phyloP scores from a whole-genome alignment of 2,113 vertebrate genomes.

The Panurus biarmicus region DNA sequence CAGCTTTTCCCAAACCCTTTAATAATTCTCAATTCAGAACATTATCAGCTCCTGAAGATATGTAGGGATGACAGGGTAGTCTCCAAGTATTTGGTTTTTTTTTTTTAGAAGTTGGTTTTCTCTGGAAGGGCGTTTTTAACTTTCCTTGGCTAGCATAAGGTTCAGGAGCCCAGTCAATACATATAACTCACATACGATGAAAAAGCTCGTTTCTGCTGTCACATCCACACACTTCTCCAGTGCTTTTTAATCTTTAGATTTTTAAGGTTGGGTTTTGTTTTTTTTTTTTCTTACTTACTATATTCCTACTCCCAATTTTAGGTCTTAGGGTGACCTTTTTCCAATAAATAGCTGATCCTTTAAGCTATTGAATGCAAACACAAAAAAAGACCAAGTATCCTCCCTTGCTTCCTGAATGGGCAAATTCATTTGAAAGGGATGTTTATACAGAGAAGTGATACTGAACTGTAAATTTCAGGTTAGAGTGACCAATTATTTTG shows the following conservation, averaged over 20 bases:
- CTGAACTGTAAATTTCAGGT: neutral
- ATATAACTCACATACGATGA: neutral
- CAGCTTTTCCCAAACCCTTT: neutral
- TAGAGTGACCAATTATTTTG: neutral
- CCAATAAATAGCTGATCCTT: neutral
- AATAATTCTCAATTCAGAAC: neutral
- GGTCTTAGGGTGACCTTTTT: neutral
- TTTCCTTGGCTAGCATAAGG: neutral
- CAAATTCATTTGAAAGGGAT: neutral
- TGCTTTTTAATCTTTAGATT: neutral
- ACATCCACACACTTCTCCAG: rapidly evolving
- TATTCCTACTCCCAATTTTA: neutral
- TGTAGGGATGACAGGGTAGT: neutral
- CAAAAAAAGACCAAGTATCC: neutral
- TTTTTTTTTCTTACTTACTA: neutral
- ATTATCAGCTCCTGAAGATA: neutral
- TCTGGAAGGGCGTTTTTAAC: neutral
- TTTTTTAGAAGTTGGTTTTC: neutral
- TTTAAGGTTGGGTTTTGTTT: too few species aligned
- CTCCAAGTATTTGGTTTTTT: neutral
- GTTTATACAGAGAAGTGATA: neutral
- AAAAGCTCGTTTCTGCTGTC: neutral
- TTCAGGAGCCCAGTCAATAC: neutral
- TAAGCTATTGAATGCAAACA: neutral
- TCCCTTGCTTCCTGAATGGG: neutral